Evolutionary conservation across 2,888 invertebrate species (phyloP), one percentile per base, ranked within the genome.

Genomic region (Bunonema sp.): DNA sequence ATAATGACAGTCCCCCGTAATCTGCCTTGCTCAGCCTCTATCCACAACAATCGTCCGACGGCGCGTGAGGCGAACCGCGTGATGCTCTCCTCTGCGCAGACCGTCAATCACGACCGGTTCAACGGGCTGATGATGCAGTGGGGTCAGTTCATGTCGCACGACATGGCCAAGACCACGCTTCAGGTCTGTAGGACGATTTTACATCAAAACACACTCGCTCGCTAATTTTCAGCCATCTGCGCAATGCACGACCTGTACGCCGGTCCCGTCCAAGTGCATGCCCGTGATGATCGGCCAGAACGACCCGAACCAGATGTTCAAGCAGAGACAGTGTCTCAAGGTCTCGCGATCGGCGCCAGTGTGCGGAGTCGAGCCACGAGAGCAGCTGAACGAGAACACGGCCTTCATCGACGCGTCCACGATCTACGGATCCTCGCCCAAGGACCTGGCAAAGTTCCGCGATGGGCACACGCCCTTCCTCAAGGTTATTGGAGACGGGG

Each of bases 341-440:
- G 55, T 67, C 16, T 57, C 66, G 4, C 76, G 97, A 54, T 86
- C 87, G 3, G 86, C 88, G 57, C 82, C 91, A 0, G 82, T 91
- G 40, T 97, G 97, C 70, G 89, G 91, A 12, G 87, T 89, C 0
- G 93, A 91, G 21, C 84, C 84, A 1, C 76, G 97, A 38, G 88
- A 97, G 70, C 97, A 97, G 74, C 55, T 74, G 15, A 75, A 75
- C 56, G 67, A 68, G 47, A 69, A 68, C 44, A 93, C 97, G 3
- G 82, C 89, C 1, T 97, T 78, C 67, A 81, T 99, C 44, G 89
- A 97, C 70, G 91, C 44, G 16, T 89, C 89, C 12, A 86, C 88
- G 74, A 82, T 97, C 0, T 97, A 97, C 68, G 93, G 93, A 3
- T 91, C 82, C 19, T 81, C 55, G 8, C 46, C 47, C 8, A 44